Percentiles rank a stretch among this genome's conserved stretches.
phyloP scores from a whole-genome alignment of 2,888 invertebrate genomes.

The Villa cingulata region DNA sequence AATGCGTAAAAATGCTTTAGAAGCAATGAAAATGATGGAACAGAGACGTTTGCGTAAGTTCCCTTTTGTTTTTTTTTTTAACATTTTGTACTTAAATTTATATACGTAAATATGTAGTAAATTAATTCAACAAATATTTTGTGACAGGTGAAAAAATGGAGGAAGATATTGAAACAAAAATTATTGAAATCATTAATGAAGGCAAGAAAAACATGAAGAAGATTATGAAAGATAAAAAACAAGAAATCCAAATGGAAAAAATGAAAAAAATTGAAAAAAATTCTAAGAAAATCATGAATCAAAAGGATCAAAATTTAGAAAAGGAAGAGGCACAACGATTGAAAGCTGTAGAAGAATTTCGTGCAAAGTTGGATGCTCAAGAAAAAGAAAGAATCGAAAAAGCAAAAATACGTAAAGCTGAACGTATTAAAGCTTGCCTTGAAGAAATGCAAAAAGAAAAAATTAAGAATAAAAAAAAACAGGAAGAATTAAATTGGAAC shows the following conservation, averaged over 20 bases:
- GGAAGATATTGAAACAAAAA: slow-evolving; percentile 35
- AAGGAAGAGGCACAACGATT: slow-evolving; percentile 38
- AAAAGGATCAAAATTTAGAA: slow-evolving; percentile 34
- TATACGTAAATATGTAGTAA: too few species aligned
- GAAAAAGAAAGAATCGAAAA: slow-evolving; percentile 25
- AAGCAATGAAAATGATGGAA: slow-evolving; percentile 27
- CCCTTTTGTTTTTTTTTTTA: background rate
- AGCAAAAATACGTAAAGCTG: slow-evolving; percentile 22
- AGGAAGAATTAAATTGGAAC: slow-evolving; percentile 20
- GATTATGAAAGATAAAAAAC: slow-evolving; percentile 31
- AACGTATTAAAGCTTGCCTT: slow-evolving; percentile 24
- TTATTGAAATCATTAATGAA: slow-evolving; percentile 36
- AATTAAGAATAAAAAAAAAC: slow-evolving; percentile 15
- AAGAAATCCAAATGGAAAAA: slow-evolving; percentile 33
- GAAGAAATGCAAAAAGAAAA: slow-evolving; percentile 23
- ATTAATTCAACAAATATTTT: too few species aligned
- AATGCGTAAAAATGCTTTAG: slow-evolving; percentile 24
- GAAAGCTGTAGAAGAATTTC: slow-evolving; percentile 39
- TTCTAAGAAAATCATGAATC: slow-evolving; percentile 35
- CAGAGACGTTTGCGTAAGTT: slow-evolving; percentile 23
- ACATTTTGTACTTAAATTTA: too few species aligned
- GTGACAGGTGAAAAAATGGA: slow-evolving; percentile 23
- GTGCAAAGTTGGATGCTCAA: slow-evolving; percentile 30
- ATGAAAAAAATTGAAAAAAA: slow-evolving; percentile 37
- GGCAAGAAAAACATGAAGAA: slow-evolving; percentile 36